Evolutionary conservation across 2,888 invertebrate species (phyloP).

Genomic region (Salticus scenicus): DNA sequence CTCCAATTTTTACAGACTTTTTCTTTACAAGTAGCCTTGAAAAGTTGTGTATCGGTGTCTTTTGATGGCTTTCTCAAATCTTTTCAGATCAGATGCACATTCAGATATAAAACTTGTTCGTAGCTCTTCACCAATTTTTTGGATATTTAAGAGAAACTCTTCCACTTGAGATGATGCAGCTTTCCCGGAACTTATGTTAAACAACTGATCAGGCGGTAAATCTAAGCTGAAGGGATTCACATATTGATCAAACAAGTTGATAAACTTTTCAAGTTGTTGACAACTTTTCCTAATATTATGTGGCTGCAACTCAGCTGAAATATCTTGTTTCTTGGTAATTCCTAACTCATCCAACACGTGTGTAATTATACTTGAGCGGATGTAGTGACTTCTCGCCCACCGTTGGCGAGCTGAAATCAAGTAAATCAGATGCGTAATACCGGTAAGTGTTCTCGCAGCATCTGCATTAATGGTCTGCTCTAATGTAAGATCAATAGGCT

Average conservation of each 20-base stretch:
- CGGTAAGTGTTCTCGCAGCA: not conserved
- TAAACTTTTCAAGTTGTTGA: not conserved
- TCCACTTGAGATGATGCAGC: not conserved
- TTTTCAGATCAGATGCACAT: not conserved
- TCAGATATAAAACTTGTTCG: not conserved
- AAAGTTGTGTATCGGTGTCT: too few species aligned
- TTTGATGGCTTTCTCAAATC: not conserved
- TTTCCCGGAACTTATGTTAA: not conserved
- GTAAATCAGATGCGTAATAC: not conserved
- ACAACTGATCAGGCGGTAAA: not conserved
- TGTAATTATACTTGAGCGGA: not conserved
- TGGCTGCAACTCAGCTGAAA: not conserved
- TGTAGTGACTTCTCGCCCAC: not conserved
- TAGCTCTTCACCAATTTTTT: not conserved
- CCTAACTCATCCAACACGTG: not conserved
- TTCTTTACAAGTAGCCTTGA: too few species aligned
- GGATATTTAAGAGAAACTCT: not conserved
- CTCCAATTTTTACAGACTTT: too few species aligned
- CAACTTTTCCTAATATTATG: not conserved
- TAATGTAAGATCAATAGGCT: not conserved
- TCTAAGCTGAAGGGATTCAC: not conserved
- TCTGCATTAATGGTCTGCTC: not conserved
- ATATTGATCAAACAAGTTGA: not conserved
- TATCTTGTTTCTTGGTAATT: not conserved
- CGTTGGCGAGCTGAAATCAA: not conserved